phyloP scores from a whole-genome alignment of 1,140 invertebrate genomes.

The Ostrea edulis region DNA sequence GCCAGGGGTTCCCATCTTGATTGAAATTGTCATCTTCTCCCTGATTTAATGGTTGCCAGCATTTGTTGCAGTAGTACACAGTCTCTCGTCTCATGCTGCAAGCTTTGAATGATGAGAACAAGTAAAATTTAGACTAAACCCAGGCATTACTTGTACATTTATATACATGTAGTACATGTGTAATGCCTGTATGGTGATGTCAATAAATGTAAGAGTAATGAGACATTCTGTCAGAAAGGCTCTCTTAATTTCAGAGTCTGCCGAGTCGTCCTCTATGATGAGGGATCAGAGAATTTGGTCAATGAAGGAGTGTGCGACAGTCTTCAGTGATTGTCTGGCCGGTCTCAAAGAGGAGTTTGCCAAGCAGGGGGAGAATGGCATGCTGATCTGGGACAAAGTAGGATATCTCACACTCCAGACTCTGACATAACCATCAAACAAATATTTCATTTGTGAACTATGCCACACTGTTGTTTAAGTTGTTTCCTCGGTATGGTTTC shows the following conservation, averaged over 20 bases:
- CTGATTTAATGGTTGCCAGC: too few species aligned
- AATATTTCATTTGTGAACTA: background rate
- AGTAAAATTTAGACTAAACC: too few species aligned
- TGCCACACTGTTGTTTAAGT: background rate
- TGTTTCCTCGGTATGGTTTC: conserved; percentile 47
- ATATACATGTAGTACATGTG: too few species aligned
- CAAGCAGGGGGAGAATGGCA: conserved; percentile 83
- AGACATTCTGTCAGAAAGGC: background rate
- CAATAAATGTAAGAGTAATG: background rate
- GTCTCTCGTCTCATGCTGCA: too few species aligned
- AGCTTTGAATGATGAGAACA: too few species aligned
- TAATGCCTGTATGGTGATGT: too few species aligned
- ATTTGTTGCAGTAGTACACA: too few species aligned
- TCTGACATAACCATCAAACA: background rate
- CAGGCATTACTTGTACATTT: too few species aligned
- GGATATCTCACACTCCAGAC: background rate
- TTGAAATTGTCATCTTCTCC: background rate
- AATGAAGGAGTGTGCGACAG: conserved; percentile 86
- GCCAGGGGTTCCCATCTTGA: background rate
- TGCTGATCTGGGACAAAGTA: conserved; percentile 95
- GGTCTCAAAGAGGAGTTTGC: conserved; percentile 83
- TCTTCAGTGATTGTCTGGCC: conserved; percentile 88
- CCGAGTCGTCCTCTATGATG: conserved; percentile 68
- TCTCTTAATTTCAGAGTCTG: background rate
- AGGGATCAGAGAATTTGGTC: conserved; percentile 92